Base-by-base conservation (phyloP, 2,113 vertebrate genomes). In the Mellivora capensis region DNA sequence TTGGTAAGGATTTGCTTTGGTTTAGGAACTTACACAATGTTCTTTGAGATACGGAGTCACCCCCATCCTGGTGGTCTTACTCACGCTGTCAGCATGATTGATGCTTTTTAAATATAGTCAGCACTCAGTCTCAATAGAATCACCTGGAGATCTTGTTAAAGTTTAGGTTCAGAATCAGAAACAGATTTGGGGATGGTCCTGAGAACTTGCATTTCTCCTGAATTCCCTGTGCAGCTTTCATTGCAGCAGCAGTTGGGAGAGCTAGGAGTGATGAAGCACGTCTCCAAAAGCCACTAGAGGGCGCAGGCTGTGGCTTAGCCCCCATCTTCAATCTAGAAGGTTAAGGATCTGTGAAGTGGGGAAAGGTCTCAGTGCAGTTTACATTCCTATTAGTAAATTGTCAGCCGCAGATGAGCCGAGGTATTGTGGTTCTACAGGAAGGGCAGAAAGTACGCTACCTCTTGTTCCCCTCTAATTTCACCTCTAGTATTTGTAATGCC, bases 221-320 rank as follows among this genome's bases (percentile, higher is more conserved):
- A 27, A 39, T 29, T 95, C 21, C 15, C 37, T 23, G 20, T 6
- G 18, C n/a, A 10, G 11, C 34, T 89, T 79, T n/a, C 39, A 6
- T 4, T 25, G 34, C 4, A 21, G 34, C 14, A 12, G 47, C 6
- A 17, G 31, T 64, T 82, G 12, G 27, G 52, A 52, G n/a, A 67
- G 29, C 57, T 4, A 1, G 13, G 9, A 89, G 44, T 29, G 29
- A 9, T 0, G 23, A 0, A 4, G 21, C 6, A 0, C 11, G 12
- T 20, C 23, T 54, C 74, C 59, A n/a, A 34, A 42, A 42, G 87
- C 97, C 97, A 97, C 97, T 93, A 98, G 98, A 90, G 93, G 96
- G 97, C 80, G 85, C 88, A 27, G 71, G 97, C 37, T 14, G 1
- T n/a, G 25, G 17, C 44, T 93, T 62, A 37, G n/a, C 13, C 54